Percentiles rank a stretch among this genome's conserved stretches.
Conservation (phyloP, 1,140 invertebrate genomes). For the Phocides pigmalion region DNA sequence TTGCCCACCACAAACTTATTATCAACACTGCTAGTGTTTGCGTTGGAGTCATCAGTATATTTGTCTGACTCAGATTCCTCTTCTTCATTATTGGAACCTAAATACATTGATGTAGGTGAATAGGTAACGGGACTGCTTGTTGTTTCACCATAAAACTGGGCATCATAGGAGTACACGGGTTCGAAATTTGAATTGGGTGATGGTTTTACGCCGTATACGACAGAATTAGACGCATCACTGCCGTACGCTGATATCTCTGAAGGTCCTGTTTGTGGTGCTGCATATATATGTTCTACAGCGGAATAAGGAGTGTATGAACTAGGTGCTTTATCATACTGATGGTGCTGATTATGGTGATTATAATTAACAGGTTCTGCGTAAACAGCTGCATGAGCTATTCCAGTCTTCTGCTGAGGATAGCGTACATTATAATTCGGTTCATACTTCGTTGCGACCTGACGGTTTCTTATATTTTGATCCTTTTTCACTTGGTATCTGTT, state of each 20-base stretch:
- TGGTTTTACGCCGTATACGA: slow-evolving; percentile 75
- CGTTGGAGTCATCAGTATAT: slow-evolving; percentile 59
- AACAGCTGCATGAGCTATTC: slow-evolving; percentile 76
- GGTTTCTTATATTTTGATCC: slow-evolving; percentile 77
- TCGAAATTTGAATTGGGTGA: slow-evolving; percentile 71
- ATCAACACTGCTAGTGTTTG: slow-evolving; percentile 48
- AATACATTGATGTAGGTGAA: slow-evolving; percentile 75
- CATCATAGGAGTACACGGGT: slow-evolving; percentile 73
- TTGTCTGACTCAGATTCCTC: slow-evolving; percentile 63
- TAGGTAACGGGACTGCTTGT: slow-evolving; percentile 70
- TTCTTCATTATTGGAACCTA: slow-evolving; percentile 74
- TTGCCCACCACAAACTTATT: slow-evolving; percentile 85
- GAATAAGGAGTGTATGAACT: slow-evolving; percentile 64
- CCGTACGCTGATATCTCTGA: slow-evolving; percentile 61
- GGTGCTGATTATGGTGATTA: slow-evolving; percentile 52
- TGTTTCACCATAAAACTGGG: slow-evolving; percentile 70
- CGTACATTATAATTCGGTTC: slow-evolving; percentile 68
- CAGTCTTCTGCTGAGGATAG: slow-evolving; percentile 79
- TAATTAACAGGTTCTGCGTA: slow-evolving; percentile 76
- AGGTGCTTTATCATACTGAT: slow-evolving; percentile 60
- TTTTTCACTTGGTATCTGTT: slow-evolving; percentile 76
- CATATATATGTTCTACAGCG: slow-evolving; percentile 77
- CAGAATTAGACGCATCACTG: slow-evolving; percentile 65
- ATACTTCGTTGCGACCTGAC: slow-evolving; percentile 71
- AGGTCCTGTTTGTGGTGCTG: slow-evolving; percentile 64